Evolutionary conservation across 2,797 vertebrate species (phyloP), one percentile per base, ranked within the genome.

Genomic region (Dermochelys coriacea): DNA sequence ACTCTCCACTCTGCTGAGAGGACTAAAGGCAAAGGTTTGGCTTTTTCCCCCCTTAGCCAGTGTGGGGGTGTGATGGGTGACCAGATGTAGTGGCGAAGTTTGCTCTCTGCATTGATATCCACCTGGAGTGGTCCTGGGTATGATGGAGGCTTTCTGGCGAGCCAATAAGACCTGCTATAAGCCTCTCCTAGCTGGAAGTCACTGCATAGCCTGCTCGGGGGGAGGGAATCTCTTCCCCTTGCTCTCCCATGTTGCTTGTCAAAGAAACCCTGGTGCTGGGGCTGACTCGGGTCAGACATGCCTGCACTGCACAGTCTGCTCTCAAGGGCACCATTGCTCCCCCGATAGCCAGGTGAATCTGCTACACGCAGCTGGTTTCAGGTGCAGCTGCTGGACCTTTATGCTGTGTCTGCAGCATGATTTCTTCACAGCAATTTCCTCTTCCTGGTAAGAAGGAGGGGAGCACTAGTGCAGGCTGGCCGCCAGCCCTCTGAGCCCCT

Each of bases 391-490:
- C 34, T 64, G 34, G 15, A 64, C 61, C 34, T 6, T 64, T 61
- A 18, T n/a, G 64, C n/a, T 37, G 12, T 6, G 64, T 71, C 64
- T 71, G 16, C 9, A 12, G 64, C 9, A 5, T 23, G n/a, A 37
- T 37, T 23, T 41, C 61, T 37, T 68, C 34, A 5, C n/a, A 41
- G 19, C 5, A 9, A 16, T 16, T n/a, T 18, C n/a, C 19, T n/a
- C 4, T 3, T 11, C 64, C 8, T 23, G n/a, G 19, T 23, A 37
- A 23, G 37, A 8, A 23, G 64, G 10, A n/a, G n/a, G 64, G 64
- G n/a, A 5, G n/a, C 2, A 1, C 10, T 2, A 37, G n/a, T 4
- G 8, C 16, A 68, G 64, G 8, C 18, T n/a, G 11, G 34, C 64
- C 4, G n/a, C 64, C 34, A 5, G 64, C n/a, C n/a, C 9, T 37